phyloP scores from a whole-genome alignment of 2,888 invertebrate species.

The Apodemia mormo region DNA sequence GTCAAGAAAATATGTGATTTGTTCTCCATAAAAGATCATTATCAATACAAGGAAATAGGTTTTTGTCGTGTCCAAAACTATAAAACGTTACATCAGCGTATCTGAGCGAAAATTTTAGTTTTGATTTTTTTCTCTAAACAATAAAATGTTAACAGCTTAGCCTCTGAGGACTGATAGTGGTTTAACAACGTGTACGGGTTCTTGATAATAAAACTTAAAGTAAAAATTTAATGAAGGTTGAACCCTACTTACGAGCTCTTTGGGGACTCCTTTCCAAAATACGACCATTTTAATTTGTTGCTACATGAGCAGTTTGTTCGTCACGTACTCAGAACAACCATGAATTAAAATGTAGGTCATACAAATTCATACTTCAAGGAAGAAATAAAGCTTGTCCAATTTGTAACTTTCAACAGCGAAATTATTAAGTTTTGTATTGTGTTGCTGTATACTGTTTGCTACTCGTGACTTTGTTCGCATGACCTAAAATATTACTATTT shows the following conservation, averaged over 20 bases:
- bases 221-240: conserved; percentile 5
- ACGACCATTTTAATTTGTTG: conserved; percentile 1
- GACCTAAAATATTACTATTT: too few species aligned
- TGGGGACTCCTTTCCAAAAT: neutral
- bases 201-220: conserved; percentile 5
- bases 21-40: too few species aligned
- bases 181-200: neutral
- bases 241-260: neutral
- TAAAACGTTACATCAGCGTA: too few species aligned
- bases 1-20: too few species aligned
- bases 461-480: too few species aligned
- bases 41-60: too few species aligned
- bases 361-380: neutral
- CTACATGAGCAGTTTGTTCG: neutral
- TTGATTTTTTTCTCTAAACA: neutral
- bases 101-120: neutral
- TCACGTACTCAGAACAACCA: neutral
- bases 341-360: neutral
- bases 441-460: too few species aligned
- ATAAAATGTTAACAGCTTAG: neutral
- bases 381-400: neutral
- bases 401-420: too few species aligned
- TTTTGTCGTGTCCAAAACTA: too few species aligned
- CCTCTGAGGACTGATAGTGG: neutral
- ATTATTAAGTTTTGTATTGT: too few species aligned